Evolutionary conservation across 1,140 invertebrate genomes (phyloP).

Genomic region (Leptopilina clavipes): DNA sequence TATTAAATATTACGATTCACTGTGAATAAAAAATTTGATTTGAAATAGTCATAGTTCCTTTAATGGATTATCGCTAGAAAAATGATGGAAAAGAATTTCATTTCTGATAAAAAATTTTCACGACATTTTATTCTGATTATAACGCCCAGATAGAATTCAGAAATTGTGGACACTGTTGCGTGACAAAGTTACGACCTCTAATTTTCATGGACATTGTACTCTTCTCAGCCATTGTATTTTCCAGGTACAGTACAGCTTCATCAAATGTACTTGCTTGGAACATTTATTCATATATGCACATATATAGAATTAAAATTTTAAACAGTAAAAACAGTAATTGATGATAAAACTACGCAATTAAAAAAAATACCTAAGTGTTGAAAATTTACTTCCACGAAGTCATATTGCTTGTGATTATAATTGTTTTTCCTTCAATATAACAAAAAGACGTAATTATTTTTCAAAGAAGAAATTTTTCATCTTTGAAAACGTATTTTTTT

Average conservation of each 20-base stretch:
- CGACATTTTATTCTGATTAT: too few species aligned
- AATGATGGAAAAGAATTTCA: too few species aligned
- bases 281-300: not conserved
- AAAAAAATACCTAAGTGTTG: not conserved
- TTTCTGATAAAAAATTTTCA: too few species aligned
- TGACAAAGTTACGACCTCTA: constrained; percentile 20
- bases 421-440: not conserved
- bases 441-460: not conserved
- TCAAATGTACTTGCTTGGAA: constrained; percentile 1
- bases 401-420: not conserved
- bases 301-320: not conserved
- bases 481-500: too few species aligned
- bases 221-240: not conserved
- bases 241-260: not conserved
- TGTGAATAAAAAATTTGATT: too few species aligned
- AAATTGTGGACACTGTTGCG: constrained; percentile 2
- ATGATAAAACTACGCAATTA: not conserved
- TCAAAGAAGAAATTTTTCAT: not conserved
- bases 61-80: too few species aligned
- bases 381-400: not conserved
- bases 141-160: too few species aligned
- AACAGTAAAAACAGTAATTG: not conserved
- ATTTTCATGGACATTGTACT: constrained; percentile 12
- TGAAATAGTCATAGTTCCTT: too few species aligned
- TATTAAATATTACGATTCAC: too few species aligned